Conservation (phyloP, 2,113 vertebrate genomes). For the Pedionomus torquatus region DNA sequence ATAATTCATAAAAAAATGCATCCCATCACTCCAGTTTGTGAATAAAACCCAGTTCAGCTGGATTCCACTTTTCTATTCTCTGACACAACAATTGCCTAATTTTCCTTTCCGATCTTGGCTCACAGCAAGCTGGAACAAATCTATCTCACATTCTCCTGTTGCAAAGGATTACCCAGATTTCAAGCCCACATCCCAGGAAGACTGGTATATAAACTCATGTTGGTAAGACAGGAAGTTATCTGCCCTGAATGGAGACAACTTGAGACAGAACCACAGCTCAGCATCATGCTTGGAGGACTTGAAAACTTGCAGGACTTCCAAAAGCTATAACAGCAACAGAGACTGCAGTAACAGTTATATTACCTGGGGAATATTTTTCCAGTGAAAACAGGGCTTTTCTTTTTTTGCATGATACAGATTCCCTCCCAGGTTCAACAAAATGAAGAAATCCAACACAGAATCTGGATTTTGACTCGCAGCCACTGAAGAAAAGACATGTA, state of each 20-base stretch:
- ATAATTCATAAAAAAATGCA: not conserved
- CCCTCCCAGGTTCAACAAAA: not conserved
- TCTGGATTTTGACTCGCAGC: not conserved
- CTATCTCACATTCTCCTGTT: not conserved
- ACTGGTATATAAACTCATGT: not conserved
- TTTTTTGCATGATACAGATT: not conserved
- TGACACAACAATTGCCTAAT: not conserved
- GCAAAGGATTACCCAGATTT: constrained; percentile 15
- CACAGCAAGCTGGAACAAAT: not conserved
- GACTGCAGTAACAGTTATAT: accelerated
- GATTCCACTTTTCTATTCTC: not conserved
- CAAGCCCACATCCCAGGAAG: not conserved
- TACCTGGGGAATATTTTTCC: not conserved
- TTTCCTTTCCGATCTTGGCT: not conserved
- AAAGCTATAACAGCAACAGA: not conserved
- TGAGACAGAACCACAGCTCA: not conserved
- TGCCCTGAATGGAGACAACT: not conserved
- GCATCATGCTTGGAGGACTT: not conserved
- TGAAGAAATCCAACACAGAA: not conserved
- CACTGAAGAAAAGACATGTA: not conserved
- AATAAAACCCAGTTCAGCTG: not conserved
- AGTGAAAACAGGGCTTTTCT: not conserved
- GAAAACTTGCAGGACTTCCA: not conserved
- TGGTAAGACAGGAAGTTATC: not conserved
- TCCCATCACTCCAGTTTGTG: not conserved